phyloP scores from a whole-genome alignment of 2,113 vertebrate species.

The Chaetodon trifascialis region DNA sequence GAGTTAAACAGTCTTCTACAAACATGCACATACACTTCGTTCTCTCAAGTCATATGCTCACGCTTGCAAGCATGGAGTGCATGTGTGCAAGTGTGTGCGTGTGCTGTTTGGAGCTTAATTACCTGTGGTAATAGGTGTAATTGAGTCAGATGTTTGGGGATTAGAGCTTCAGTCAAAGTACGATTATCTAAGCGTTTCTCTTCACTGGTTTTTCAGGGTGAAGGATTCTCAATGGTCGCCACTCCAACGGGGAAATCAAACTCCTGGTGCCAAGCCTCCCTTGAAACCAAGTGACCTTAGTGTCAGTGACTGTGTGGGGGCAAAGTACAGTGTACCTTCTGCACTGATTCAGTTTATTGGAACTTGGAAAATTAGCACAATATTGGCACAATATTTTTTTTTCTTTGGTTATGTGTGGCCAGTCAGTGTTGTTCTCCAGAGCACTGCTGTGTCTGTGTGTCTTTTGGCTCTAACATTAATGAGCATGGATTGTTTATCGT shows the following conservation, averaged over 20 bases:
- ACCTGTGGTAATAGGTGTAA: constrained; percentile 70
- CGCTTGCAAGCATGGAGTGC: neutral
- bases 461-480: neutral
- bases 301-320: constrained; percentile 20
- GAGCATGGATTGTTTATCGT: neutral
- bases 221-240: constrained; percentile 46
- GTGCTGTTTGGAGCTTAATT: constrained; percentile 55
- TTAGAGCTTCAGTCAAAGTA: constrained; percentile 46
- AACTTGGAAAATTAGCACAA: constrained; percentile 4
- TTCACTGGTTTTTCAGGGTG: constrained; percentile 57
- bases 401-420: neutral
- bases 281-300: constrained; percentile 27
- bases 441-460: neutral
- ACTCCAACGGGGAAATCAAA: constrained; percentile 54
- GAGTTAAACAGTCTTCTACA: neutral
- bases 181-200: constrained; percentile 58
- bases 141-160: constrained; percentile 68
- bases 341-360: constrained; percentile 19
- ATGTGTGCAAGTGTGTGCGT: constrained; percentile 1
- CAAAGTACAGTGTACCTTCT: constrained; percentile 22
- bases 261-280: constrained; percentile 12
- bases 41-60: constrained; percentile 2
- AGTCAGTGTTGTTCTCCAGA: neutral
- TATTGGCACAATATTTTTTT: neutral
- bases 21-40: neutral